Evolutionary conservation across 2,888 invertebrate species (phyloP), one percentile per base, ranked within the genome.

Genomic region (Agrotis clavis): DNA sequence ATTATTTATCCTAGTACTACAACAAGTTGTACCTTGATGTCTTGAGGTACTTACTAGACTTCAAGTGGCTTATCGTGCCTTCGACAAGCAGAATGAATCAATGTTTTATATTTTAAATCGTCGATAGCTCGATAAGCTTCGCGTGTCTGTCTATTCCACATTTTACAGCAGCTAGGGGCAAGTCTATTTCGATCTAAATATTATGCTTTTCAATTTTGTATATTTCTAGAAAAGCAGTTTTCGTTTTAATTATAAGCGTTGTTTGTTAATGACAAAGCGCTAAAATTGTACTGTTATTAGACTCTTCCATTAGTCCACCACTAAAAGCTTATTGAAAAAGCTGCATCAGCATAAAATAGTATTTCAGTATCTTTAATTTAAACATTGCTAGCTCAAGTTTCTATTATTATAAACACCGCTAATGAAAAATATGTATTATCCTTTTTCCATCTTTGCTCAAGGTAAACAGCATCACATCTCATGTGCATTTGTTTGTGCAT

Each of bases 401-500:
- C 6, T 66, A 7, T 66, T 57, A 45, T 67, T 41, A 16, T 50
- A n/a, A 56, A 6, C 18, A 47, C 21, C 9, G 14, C 4, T 21
- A 69, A 45, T 6, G 74, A 51, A 59, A 50, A 60, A 66, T 56
- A 25, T 25, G 25, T 25, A 57, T 0, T n/a, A 63, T 56, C 16
- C 7, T 63, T 70, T 79, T 64, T n/a, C 16, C n/a, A 54, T 51
- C 16, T 54, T 53, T 63, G 62, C 57, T 48, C n/a, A 65, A 76
- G 16, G 65, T 30, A 79, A 72, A 71, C 65, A 61, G 51, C 59
- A 71, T 57, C 59, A 60, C 21, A 70, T 65, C 11, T 56, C 61
- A 69, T 65, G 71, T 82, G 73, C 67, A 74, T 66, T 67, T 71
- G 69, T 81, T 74, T 73, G 62, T 9, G 47, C 68, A 60, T 71